Base-by-base conservation (phyloP, 2,113 vertebrate genomes). In the Phodopus roborovskii region DNA sequence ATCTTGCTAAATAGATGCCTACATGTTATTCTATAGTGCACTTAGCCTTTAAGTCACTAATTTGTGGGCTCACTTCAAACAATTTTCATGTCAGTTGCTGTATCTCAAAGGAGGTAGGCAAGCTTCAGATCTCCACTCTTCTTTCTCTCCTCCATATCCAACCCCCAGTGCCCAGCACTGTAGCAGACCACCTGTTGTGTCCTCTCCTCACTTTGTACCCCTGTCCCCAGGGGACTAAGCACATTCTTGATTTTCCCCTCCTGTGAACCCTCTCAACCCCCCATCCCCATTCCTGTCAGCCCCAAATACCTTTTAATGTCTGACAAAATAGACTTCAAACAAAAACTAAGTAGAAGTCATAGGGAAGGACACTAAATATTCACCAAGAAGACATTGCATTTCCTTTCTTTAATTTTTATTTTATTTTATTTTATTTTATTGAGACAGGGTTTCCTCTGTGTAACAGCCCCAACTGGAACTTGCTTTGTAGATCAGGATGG, bases 1-100 rank as follows among this genome's bases (percentile, higher is more conserved):
- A 53, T 88, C 94, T 94, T 88, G 74, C 58, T 93, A 84, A 88
- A 70, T 6, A 91, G 42, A 93, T 58, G 26, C 30, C 85, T 92
- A 71, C 71, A 30, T 94, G 71, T 62, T 90, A 26, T 90, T 91
- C 39, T 36, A 81, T 5, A 60, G 83, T 83, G 16, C 19, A 87
- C 66, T 92, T 94, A 64, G 30, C 16, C 68, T 92, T 81, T 53
- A 75, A 94, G 64, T 15, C 33, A 88, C 24, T 68, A 33, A 81
- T 75, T 33, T 92, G n/a, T 73, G 93, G 75, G 60, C 45, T 96
- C 10, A 64, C 68, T 88, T 92, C 26, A 91, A n/a, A 15, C 64
- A 22, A 53, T 85, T 94, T 56, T 56, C 10, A 56, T 1, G 1
- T 24, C 33, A 24, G 50, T 56, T n/a, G 48, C 48, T 22, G 30